phyloP scores from a whole-genome alignment of 2,888 invertebrate species.

The Caenorhabditis sinica region DNA sequence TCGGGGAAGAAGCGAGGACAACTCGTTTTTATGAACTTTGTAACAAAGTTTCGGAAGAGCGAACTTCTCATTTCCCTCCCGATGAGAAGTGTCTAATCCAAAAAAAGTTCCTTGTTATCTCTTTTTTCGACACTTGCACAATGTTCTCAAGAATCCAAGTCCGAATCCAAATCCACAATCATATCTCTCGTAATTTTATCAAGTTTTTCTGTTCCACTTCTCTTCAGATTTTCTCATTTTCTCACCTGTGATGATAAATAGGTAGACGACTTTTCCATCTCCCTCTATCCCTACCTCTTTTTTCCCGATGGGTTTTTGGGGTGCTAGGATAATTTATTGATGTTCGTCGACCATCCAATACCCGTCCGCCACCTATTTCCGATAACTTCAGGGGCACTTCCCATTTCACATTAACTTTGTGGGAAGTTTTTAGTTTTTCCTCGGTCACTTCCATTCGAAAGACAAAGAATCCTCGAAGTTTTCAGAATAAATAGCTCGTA shows the following conservation, averaged over 20 bases:
- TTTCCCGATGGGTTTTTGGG: constrained; percentile 22
- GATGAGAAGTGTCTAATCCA: constrained; percentile 7
- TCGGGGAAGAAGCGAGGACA: neutral
- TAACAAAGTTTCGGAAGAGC: constrained; percentile 34
- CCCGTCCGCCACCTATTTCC: constrained; percentile 29
- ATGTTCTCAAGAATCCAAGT: neutral
- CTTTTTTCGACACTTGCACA: constrained; percentile 20
- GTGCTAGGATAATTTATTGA: constrained; percentile 45
- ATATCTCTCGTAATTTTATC: constrained; percentile 18
- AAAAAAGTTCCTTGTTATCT: constrained; percentile 40
- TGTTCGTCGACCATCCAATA: constrained; percentile 49
- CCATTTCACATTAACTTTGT: constrained; percentile 32
- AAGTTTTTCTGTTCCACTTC: constrained; percentile 27
- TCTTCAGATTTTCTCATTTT: constrained; percentile 25
- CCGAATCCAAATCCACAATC: constrained; percentile 7
- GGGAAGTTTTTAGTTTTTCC: neutral
- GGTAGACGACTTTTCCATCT: constrained; percentile 1
- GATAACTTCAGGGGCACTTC: constrained; percentile 38
- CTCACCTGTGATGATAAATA: constrained; percentile 24
- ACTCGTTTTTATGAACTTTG: constrained; percentile 58
- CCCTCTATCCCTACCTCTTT: constrained; percentile 4
- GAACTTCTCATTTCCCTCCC: constrained; percentile 5
- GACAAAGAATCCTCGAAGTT: neutral
- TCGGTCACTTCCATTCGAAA: constrained; percentile 12
- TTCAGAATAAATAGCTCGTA: neutral